Conservation (phyloP, 2,888 invertebrate species). For the Pachymerium ferrugineum region DNA sequence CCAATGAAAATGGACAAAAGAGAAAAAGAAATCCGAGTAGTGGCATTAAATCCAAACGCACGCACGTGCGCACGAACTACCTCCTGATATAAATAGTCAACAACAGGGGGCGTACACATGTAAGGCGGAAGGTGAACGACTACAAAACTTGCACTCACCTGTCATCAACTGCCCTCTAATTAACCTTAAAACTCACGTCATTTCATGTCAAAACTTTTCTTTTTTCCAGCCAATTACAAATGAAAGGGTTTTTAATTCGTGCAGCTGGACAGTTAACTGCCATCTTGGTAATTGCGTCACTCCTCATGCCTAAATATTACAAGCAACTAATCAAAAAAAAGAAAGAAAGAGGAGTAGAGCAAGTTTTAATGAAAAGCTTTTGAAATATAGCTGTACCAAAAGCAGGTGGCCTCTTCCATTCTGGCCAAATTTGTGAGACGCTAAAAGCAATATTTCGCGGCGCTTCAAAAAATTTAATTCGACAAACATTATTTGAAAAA, state of each 20-base stretch:
- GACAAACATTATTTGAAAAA: neutral
- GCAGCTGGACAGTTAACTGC: neutral
- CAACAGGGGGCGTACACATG: too few relatives aligned
- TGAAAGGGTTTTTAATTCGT: constrained; percentile 23
- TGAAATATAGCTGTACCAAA: constrained; percentile 15
- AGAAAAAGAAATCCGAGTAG: neutral
- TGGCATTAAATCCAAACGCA: neutral
- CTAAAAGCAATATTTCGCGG: neutral
- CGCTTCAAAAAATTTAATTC: too few relatives aligned
- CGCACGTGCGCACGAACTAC: constrained; percentile 19
- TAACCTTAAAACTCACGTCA: too few relatives aligned
- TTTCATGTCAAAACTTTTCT: too few relatives aligned
- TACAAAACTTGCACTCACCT: too few relatives aligned
- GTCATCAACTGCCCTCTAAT: too few relatives aligned
- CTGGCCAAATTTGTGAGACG: constrained; percentile 19
- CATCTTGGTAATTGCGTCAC: neutral
- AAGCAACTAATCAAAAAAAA: neutral
- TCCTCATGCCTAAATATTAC: constrained; percentile 5
- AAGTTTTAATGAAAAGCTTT: constrained; percentile 22
- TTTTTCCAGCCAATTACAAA: neutral
- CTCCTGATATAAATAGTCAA: too few relatives aligned
- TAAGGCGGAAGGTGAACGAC: too few relatives aligned
- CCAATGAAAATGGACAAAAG: constrained; percentile 17
- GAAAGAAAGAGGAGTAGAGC: neutral
- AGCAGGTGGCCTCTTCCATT: constrained; percentile 12